Percentiles rank a stretch among this genome's conserved stretches.
phyloP scores from a whole-genome alignment of 2,797 vertebrate genomes.

The Toxotes lorentzi region DNA sequence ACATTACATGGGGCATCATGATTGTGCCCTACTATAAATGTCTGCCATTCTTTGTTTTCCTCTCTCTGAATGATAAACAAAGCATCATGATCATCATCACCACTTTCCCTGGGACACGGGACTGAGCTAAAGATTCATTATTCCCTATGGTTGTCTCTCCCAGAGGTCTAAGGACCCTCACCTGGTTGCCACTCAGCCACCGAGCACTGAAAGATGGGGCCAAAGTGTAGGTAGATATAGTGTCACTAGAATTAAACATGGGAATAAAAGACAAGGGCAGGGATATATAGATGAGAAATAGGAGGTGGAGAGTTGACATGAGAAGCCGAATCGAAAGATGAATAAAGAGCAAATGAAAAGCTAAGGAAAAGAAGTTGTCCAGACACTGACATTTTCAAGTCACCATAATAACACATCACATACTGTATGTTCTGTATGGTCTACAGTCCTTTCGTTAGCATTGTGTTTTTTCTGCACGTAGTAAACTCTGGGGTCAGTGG shows the following conservation, averaged over 20 bases:
- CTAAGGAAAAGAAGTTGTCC: not conserved
- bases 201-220: not conserved
- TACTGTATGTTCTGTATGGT: too few species aligned
- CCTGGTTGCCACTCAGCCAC: not conserved
- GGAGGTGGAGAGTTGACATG: not conserved
- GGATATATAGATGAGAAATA: not conserved
- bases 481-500: not conserved
- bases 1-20: constrained; percentile 40
- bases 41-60: constrained; percentile 12
- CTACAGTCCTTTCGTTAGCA: not conserved
- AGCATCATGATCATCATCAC: not conserved
- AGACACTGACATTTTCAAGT: not conserved
- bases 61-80: constrained; percentile 18
- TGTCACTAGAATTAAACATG: not conserved
- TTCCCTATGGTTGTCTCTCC: constrained; percentile 1
- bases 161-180: not conserved
- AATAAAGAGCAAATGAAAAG: not conserved
- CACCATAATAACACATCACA: not conserved
- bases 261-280: not conserved
- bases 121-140: constrained; percentile 30
- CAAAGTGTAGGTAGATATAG: not conserved
- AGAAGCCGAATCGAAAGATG: not conserved
- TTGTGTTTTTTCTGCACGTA: not conserved
- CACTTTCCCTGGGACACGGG: constrained; percentile 7
- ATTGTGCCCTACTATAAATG: constrained; percentile 13